A percentile compares a stretch with the other conserved stretches of the same genome.
phyloP scores from a whole-genome alignment of 2,888 invertebrate species.

The Lycophotia porphyrea region DNA sequence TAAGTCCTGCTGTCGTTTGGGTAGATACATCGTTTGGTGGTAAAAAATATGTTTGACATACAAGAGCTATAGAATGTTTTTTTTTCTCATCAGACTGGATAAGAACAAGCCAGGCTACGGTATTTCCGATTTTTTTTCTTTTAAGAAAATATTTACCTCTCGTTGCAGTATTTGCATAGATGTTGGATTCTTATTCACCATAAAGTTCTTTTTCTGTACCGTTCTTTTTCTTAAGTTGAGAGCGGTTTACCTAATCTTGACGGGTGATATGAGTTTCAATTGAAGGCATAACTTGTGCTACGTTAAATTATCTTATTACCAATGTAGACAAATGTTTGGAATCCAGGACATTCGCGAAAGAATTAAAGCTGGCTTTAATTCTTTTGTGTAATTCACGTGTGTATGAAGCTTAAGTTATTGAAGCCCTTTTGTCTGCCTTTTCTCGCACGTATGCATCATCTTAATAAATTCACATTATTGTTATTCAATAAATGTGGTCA shows the following conservation, averaged over 20 bases:
- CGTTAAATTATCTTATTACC: background rate
- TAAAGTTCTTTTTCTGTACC: too few relatives aligned
- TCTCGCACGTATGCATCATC: conserved; percentile 17
- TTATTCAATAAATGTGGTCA: conserved; percentile 69
- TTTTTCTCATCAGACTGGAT: background rate
- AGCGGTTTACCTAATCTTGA: background rate
- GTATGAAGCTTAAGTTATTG: conserved; percentile 7
- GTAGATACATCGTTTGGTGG: too few relatives aligned
- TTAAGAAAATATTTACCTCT: background rate
- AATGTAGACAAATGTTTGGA: background rate
- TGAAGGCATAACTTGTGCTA: background rate
- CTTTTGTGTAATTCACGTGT: too few relatives aligned
- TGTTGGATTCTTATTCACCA: background rate
- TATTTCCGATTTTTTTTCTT: background rate
- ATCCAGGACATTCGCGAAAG: background rate
- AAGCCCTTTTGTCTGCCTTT: conserved; percentile 27
- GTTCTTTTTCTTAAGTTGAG: background rate
- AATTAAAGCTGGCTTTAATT: background rate
- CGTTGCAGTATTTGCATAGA: background rate
- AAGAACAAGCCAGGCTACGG: background rate
- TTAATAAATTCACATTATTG: conserved; percentile 45
- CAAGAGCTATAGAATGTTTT: background rate
- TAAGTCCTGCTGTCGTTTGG: conserved; percentile 21
- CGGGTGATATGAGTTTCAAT: background rate
- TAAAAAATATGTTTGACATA: background rate